Base-by-base conservation (phyloP, 2,888 invertebrate genomes). In the Axea sp. region DNA sequence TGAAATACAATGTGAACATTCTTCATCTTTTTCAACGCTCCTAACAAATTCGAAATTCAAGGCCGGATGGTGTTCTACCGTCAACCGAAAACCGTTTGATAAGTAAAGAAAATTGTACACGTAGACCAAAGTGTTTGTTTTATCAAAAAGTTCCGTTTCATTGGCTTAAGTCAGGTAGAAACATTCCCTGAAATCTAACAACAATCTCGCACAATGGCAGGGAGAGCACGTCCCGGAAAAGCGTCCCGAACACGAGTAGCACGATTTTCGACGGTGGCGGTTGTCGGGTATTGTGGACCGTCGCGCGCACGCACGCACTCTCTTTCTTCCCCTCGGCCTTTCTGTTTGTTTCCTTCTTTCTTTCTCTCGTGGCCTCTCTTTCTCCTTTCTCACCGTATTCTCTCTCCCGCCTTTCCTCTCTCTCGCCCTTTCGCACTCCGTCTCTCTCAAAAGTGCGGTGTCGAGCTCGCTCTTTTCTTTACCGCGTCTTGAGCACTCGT, bases 341-440 rank as follows among this genome's bases (percentile, higher is more conserved):
- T 1, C 28, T 8, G 33, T 0, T 19, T 17, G 33, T 2, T 19
- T 7, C 28, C 2, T 5, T 31, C 55, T 41, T 15, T 22, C 57
- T 79, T 78, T 75, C 69, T 22, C 47, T 47, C 39, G 57, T 43
- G 65, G 35, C 69, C 41, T 41, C 24, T 37, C 39, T 47, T 33
- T 53, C 72, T 37, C 35, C 35, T 22, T 30, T 17, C 47, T 35
- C n/a, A n/a, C n/a, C n/a, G n/a, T n/a, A n/a, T 19, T n/a, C 55
- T 41, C 47, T 45, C 60, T 30, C 35, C 39, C 6, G 9, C 51
- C 45, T 60, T 37, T 15, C 43, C 28, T 45, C 33, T 8, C 7
- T 37, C 39, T 19, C 35, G 4, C 51, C 60, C 26, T 26, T 6
- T 75, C 65, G 71, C 60, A 35, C 11, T 39, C 47, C 14, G 1